These are phyloP conservation scores for Machimus rusticus DNA, from an alignment of 2,888 invertebrate species.

Conservation along the genomic window DNA sequence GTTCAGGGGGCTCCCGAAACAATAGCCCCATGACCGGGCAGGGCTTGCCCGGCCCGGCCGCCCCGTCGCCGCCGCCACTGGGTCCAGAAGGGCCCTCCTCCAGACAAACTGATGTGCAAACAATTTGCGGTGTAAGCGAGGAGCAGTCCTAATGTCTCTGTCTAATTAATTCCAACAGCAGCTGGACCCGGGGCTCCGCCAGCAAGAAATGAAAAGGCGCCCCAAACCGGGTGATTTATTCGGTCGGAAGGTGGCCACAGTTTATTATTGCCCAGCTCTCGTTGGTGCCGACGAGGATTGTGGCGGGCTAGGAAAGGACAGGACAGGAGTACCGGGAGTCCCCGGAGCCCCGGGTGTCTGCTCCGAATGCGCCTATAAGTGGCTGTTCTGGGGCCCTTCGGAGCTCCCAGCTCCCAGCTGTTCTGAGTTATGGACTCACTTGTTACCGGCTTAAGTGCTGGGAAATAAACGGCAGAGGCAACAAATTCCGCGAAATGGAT, in stretches of 20 bases:
- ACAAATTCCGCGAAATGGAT: conserved; percentile 11
- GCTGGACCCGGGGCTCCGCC: not conserved
- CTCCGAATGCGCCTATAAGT: conserved; percentile 14
- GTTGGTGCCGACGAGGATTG: not conserved
- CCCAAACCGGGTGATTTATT: conserved; percentile 20
- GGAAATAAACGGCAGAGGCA: conserved; percentile 7
- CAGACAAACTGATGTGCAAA: conserved; percentile 35
- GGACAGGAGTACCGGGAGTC: not conserved
- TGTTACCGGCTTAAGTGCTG: not conserved
- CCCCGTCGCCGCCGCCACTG: not conserved
- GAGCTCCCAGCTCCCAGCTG: not conserved
- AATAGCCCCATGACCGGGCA: conserved; percentile 8
- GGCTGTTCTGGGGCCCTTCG: not conserved
- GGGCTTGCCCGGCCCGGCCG: not conserved
- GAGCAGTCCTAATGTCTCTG: conserved; percentile 27
- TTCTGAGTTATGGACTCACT: conserved; percentile 17
- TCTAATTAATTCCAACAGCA: conserved; percentile 30
- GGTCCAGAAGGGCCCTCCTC: not conserved
- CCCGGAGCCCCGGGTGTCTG: not conserved
- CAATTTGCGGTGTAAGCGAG: conserved; percentile 29
- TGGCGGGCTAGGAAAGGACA: not conserved
- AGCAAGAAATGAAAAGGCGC: conserved; percentile 22
- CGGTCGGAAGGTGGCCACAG: conserved; percentile 17
- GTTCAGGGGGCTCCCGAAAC: not conserved
- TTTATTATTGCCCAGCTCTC: conserved; percentile 4